Evolutionary conservation across 2,113 vertebrate genomes (phyloP), one percentile per base, ranked within the genome.

Genomic region (Megaptera novaeangliae): DNA sequence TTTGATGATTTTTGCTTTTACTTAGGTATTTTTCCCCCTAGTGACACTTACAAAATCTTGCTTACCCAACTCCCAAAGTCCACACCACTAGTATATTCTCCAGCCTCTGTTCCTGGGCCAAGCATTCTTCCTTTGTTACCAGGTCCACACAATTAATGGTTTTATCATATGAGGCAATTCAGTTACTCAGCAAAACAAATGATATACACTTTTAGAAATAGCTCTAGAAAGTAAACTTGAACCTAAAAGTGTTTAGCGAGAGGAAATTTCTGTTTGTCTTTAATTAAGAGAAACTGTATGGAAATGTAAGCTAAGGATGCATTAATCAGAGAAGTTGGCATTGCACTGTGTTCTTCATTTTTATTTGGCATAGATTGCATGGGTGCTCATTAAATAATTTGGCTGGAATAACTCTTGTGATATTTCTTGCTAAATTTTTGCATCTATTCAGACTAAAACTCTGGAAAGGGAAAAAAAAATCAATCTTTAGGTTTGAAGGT

Each of bases 231-330:
- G 94, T 98, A 93, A 98, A 96, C 88, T 72, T 18, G 89, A 98
- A 90, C 86, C 94, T 84, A n/a, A 88, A 98, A 97, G 88, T 97
- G 96, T 98, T 97, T 96, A 95, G 97, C 4, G 6, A 96, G 90
- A 98, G 86, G 74, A 98, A 93, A 97, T 98, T 97, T 98, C 95
- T 97, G 75, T 98, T 98, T 98, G 96, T 95, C 95, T 97, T 98
- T 98, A 98, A 98, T 98, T 97, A 98, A 98, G 97, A 98, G 98
- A 96, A 97, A 93, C 94, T 98, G 93, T 97, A 95, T 98, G 98
- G 97, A 97, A 98, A 97, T 25, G 44, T 95, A 69, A 98, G 96
- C 93, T 49, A 21, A 93, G 90, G 96, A 84, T 93, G n/a, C 96
- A 97, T 97, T 98, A 96, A 98, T 98, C 98, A 98, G 98, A 97